phyloP scores from a whole-genome alignment of 1,140 invertebrate genomes.

The Sesamia nonagrioides region DNA sequence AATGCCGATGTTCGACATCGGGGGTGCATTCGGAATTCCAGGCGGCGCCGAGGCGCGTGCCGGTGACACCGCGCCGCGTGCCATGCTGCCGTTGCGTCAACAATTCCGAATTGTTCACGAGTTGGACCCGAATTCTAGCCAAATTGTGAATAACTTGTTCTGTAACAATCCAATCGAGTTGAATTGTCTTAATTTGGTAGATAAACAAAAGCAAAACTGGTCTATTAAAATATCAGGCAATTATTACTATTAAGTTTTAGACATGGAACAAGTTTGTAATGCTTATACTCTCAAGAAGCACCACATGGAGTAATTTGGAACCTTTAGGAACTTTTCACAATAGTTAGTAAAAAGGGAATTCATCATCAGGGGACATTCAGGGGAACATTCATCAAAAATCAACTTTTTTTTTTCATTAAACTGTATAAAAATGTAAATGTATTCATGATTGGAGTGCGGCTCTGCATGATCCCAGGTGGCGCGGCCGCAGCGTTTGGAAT shows the following conservation, averaged over 20 bases:
- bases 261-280: too few relatives aligned
- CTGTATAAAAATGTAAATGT: conserved; percentile 10
- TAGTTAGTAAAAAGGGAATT: background rate
- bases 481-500: conserved; percentile 87
- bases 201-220: background rate
- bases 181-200: background rate
- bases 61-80: conserved; percentile 70
- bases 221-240: too few relatives aligned
- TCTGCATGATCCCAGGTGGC: conserved; percentile 85
- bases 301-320: too few relatives aligned
- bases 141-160: conserved; percentile 36
- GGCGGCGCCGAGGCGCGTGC: conserved; percentile 67
- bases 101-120: conserved; percentile 76
- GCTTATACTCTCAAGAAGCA: too few relatives aligned
- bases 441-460: conserved; percentile 63
- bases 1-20: conserved; percentile 78
- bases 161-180: background rate
- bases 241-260: too few relatives aligned
- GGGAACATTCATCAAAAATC: background rate
- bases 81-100: conserved; percentile 62
- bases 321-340: background rate
- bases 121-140: conserved; percentile 57
- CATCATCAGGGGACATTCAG: too few relatives aligned
- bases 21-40: conserved; percentile 77
- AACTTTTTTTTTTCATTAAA: conserved; percentile 4